These are phyloP conservation scores for Dryobates pubescens DNA, from an alignment of 2,797 vertebrate genomes.

Conservation along the genomic window DNA sequence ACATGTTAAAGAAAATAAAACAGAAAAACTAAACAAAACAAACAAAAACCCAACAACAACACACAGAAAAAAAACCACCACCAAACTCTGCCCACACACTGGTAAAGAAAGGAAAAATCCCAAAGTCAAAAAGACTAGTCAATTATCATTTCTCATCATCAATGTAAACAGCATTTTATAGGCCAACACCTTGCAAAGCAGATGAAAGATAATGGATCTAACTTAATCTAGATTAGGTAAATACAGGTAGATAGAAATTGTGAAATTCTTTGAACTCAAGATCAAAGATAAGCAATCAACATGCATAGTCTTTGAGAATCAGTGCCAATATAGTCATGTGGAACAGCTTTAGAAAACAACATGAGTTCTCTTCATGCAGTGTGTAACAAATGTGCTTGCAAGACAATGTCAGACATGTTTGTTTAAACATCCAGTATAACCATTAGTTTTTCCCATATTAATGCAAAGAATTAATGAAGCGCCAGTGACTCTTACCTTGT, in stretches of 20 bases:
- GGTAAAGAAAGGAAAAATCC: neutral
- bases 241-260: neutral
- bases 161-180: conserved; percentile 1
- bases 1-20: neutral
- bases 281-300: neutral
- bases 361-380: neutral
- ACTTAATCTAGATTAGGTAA: neutral
- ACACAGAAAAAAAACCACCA: accelerated
- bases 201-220: neutral
- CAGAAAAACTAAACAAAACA: too few species aligned
- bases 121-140: neutral
- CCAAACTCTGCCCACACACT: neutral
- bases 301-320: neutral
- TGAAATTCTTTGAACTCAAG: conserved; percentile 2
- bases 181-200: neutral
- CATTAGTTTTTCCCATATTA: neutral
- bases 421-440: neutral
- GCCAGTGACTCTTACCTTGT: accelerated
- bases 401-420: neutral
- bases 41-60: neutral
- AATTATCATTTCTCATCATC: neutral
- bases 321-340: neutral
- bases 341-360: neutral
- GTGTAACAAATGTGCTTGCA: neutral
- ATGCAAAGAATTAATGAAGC: neutral